phyloP scores from a whole-genome alignment of 1,140 invertebrate species.

The Drosophila kikkawai region DNA sequence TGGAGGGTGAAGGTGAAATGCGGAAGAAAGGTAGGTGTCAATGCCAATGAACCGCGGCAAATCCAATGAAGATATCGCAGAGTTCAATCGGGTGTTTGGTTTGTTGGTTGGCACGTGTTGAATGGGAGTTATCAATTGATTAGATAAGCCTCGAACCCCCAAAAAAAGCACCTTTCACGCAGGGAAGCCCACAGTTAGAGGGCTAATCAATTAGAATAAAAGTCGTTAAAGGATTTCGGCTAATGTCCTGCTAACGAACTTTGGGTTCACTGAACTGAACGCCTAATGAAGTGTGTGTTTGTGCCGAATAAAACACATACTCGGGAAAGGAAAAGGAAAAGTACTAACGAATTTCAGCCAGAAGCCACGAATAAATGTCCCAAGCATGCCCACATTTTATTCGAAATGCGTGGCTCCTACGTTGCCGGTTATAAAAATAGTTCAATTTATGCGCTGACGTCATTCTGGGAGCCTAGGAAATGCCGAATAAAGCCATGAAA shows the following conservation, averaged over 20 bases:
- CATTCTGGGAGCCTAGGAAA: conserved; percentile 59
- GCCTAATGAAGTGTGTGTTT: conserved; percentile 40
- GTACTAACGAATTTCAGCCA: conserved; percentile 18
- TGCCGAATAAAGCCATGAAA: conserved; percentile 31
- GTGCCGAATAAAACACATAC: background rate
- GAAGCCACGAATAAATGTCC: conserved; percentile 46
- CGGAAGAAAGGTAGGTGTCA: conserved; percentile 53
- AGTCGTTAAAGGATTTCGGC: conserved; percentile 43
- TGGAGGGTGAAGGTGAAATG: conserved; percentile 26
- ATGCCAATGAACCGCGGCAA: conserved; percentile 48
- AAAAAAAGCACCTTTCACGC: conserved; percentile 1
- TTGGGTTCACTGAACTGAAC: conserved; percentile 45
- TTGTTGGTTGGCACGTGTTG: conserved; percentile 39
- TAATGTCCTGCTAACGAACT: conserved; percentile 54
- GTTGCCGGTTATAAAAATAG: conserved; percentile 63
- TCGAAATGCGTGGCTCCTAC: conserved; percentile 48
- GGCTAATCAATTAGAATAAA: conserved; percentile 58
- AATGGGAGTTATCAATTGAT: conserved; percentile 46
- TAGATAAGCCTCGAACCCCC: conserved; percentile 29
- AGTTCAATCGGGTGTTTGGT: conserved; percentile 27
- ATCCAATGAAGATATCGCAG: conserved; percentile 34
- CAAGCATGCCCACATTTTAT: conserved; percentile 65
- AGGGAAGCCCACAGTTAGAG: conserved; percentile 6
- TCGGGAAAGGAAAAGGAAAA: conserved; percentile 8
- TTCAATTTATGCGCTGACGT: conserved; percentile 76